phyloP scores from a whole-genome alignment of 2,113 vertebrate species.

The Odocoileus hemionus region DNA sequence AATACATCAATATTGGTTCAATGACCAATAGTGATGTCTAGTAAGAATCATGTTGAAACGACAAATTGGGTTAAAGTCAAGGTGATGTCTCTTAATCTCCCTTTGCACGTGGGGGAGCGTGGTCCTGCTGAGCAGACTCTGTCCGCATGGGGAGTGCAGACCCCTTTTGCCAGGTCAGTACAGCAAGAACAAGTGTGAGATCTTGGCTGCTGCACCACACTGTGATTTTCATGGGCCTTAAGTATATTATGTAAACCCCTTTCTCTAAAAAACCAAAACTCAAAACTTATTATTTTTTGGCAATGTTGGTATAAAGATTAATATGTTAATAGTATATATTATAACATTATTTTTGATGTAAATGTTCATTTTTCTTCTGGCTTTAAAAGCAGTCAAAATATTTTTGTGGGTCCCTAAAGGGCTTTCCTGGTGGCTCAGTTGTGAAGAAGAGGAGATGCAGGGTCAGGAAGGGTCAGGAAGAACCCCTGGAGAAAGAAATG shows the following conservation, averaged over 20 bases:
- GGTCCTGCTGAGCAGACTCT: not conserved
- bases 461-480: not conserved
- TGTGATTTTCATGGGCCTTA: not conserved
- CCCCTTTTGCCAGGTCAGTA: not conserved
- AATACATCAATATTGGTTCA: not conserved
- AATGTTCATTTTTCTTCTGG: not conserved
- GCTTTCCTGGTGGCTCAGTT: not conserved
- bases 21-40: not conserved
- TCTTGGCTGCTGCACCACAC: too few species aligned
- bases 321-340: not conserved
- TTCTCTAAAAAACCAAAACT: not conserved
- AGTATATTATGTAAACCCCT: not conserved
- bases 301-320: not conserved
- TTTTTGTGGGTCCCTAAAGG: not conserved
- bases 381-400: constrained; percentile 1
- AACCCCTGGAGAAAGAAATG: not conserved
- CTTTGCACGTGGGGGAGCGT: accelerated
- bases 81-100: not conserved
- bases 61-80: not conserved
- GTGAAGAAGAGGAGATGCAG: not conserved
- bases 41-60: not conserved
- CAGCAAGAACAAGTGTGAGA: not conserved
- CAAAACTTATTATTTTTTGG: not conserved
- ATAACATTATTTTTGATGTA: not conserved
- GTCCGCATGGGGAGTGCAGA: not conserved